Percentiles rank a stretch among this genome's conserved stretches.
phyloP scores from a whole-genome alignment of 2,888 invertebrate species.

The Tinea trinotella region DNA sequence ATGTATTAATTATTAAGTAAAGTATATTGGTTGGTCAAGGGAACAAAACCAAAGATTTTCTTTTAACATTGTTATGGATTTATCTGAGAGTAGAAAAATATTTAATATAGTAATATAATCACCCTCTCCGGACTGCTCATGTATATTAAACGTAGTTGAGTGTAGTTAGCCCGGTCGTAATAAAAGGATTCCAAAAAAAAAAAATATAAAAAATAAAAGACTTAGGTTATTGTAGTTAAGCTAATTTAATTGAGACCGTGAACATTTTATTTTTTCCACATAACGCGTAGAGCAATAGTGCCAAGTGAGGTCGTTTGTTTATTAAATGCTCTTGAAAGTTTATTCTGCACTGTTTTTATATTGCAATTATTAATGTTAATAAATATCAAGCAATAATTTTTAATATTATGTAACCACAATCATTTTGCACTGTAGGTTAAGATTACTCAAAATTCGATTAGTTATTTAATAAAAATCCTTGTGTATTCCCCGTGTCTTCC shows the following conservation, averaged over 20 bases:
- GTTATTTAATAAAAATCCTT: conserved; percentile 54
- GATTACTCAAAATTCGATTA: conserved; percentile 34
- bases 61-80: conserved; percentile 67
- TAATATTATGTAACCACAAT: conserved; percentile 44
- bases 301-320: conserved; percentile 11
- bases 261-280: background rate
- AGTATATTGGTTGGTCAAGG: conserved; percentile 83
- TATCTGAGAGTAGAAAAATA: conserved; percentile 60
- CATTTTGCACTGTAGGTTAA: conserved; percentile 66
- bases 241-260: conserved; percentile 34
- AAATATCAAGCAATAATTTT: conserved; percentile 28
- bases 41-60: conserved; percentile 90
- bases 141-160: conserved; percentile 54
- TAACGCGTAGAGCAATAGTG: conserved; percentile 11
- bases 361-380: conserved; percentile 19
- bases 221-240: conserved; percentile 54
- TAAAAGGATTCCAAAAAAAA: conserved; percentile 58
- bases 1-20: conserved; percentile 51
- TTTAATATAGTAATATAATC: conserved; percentile 58
- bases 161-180: conserved; percentile 61
- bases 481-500: conserved; percentile 61
- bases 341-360: conserved; percentile 7
- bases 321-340: background rate
- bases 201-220: conserved; percentile 37
- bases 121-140: conserved; percentile 70